Conservation (phyloP, 2,113 vertebrate genomes). For the Panurus biarmicus region DNA sequence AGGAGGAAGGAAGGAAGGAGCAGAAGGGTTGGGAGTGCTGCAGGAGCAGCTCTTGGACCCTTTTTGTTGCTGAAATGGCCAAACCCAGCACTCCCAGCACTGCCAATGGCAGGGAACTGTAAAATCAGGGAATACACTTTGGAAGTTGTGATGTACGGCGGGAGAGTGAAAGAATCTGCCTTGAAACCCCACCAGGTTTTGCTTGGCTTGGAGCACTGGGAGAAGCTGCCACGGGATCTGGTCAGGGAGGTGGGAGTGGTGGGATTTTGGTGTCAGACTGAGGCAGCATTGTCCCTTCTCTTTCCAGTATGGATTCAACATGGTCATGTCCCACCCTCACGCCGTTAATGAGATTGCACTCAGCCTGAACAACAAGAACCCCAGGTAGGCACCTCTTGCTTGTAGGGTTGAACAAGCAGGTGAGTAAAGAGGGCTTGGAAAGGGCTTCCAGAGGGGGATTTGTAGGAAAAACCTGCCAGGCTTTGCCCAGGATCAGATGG, state of each 20-base stretch:
- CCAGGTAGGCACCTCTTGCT: slow-evolving; percentile 75
- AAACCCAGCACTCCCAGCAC: fast-evolving
- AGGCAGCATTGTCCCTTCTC: background rate
- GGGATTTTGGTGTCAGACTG: background rate
- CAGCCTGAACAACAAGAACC: slow-evolving; percentile 95
- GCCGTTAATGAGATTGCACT: slow-evolving; percentile 96
- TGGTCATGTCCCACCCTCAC: slow-evolving; percentile 97
- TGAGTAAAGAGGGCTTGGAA: background rate
- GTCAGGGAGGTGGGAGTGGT: background rate
- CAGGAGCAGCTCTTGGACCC: background rate
- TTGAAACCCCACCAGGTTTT: background rate
- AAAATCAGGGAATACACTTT: fast-evolving
- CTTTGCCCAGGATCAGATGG: background rate
- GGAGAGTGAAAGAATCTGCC: background rate
- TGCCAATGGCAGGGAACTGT: background rate
- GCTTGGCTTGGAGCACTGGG: background rate
- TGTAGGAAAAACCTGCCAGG: background rate
- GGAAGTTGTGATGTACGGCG: fast-evolving
- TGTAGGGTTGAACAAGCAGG: background rate
- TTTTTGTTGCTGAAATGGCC: background rate
- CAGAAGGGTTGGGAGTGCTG: background rate
- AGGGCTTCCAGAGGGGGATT: background rate
- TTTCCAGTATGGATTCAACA: slow-evolving; percentile 93
- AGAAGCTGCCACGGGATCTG: background rate
- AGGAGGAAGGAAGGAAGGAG: background rate